Evolutionary conservation across 2,113 vertebrate genomes (phyloP).

Genomic region (Hiodon alosoides): DNA sequence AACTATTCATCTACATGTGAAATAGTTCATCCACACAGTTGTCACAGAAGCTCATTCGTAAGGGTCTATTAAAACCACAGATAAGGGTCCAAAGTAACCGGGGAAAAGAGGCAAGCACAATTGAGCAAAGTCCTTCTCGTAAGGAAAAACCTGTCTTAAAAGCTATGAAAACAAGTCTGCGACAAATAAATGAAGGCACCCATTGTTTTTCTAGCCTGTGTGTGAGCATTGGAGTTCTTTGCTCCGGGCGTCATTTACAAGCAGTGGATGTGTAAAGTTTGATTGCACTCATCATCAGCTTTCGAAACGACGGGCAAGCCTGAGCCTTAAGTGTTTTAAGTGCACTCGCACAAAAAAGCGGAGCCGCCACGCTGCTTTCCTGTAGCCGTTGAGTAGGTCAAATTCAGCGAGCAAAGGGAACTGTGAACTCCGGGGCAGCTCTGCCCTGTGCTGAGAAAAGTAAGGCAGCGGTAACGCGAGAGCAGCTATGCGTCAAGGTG

Average conservation of each 20-base stretch:
- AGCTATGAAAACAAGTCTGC: slow-evolving; percentile 35
- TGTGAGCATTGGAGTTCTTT: slow-evolving; percentile 17
- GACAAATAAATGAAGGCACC: slow-evolving; percentile 25
- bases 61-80: slow-evolving; percentile 31
- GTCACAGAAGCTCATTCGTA: slow-evolving; percentile 25
- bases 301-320: slow-evolving; percentile 2
- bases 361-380: too few species aligned
- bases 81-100: slow-evolving; percentile 26
- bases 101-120: slow-evolving; percentile 38
- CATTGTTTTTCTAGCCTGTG: slow-evolving; percentile 21
- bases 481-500: neutral
- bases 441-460: slow-evolving; percentile 10
- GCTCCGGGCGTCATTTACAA: slow-evolving; percentile 39
- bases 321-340: neutral
- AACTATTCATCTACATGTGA: slow-evolving; percentile 33
- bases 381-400: neutral
- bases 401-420: too few species aligned
- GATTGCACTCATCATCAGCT: slow-evolving; percentile 19
- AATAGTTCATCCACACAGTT: slow-evolving; percentile 24
- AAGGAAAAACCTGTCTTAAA: slow-evolving; percentile 30
- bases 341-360: neutral
- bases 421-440: neutral
- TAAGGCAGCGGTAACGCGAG: neutral
- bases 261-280: slow-evolving; percentile 16
- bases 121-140: neutral